phyloP scores from a whole-genome alignment of 2,113 vertebrate species.

The Alethe diademata region DNA sequence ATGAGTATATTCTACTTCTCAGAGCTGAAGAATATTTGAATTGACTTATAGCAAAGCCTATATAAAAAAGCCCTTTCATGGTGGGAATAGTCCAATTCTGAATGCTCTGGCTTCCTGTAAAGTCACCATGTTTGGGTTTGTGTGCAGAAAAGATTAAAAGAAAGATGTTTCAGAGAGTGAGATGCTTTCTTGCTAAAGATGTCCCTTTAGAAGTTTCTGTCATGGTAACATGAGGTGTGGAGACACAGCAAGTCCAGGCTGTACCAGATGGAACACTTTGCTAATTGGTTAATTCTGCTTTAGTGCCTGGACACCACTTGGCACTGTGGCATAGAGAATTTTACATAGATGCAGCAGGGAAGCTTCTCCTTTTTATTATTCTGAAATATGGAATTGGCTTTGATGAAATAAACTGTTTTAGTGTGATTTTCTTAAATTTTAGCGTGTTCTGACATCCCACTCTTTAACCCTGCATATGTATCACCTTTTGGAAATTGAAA shows the following conservation, averaged over 20 bases:
- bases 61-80: not conserved
- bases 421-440: not conserved
- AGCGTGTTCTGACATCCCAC: not conserved
- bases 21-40: not conserved
- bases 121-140: not conserved
- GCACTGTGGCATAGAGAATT: not conserved
- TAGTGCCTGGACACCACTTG: conserved; percentile 27
- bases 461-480: not conserved
- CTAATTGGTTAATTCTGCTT: conserved; percentile 49
- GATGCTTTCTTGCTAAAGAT: conserved; percentile 15
- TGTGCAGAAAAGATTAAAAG: conserved; percentile 22
- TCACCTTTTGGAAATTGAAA: not conserved
- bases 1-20: not conserved
- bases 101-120: not conserved
- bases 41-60: not conserved
- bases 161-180: not conserved
- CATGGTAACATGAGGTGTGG: not conserved
- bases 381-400: not conserved
- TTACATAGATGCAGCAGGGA: conserved; percentile 11
- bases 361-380: conserved; percentile 13
- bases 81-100: not conserved
- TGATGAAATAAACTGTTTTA: not conserved
- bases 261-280: not conserved
- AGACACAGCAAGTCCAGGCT: not conserved
- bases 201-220: not conserved